Base-by-base conservation (phyloP, 2,797 vertebrate species). In the Setipinna tenuifilis region DNA sequence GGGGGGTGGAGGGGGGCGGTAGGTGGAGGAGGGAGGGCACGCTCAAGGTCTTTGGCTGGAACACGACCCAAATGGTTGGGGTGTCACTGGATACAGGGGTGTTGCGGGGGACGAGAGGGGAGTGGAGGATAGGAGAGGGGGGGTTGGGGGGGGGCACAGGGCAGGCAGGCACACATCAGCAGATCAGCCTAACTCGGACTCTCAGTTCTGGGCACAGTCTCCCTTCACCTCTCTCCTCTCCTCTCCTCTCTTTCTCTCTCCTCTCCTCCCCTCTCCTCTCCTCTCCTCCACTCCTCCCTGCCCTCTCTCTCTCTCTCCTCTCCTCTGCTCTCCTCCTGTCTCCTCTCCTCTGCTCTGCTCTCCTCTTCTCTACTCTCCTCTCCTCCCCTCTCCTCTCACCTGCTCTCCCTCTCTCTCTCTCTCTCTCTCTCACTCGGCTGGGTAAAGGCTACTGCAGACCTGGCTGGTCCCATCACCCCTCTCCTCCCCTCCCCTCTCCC, bases 1-100 rank as follows among this genome's bases (percentile, higher is more conserved):
- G 46, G 46, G n/a, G n/a, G n/a, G n/a, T n/a, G n/a, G n/a, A n/a
- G n/a, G n/a, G n/a, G n/a, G n/a, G n/a, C n/a, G n/a, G n/a, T n/a
- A n/a, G 46, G 46, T 48, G 46, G 46, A 10, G 46, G 46, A 48
- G n/a, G 68, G 28, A 75, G 68, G 68, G 68, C 68, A 5, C 31
- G 68, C 68, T 75, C 68, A 75, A 75, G 68, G 68, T 35, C 68
- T 75, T 75, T 17, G 14, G 31, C 68, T 75, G 68, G 68, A 28
- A 75, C 31, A 19, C 31, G 16, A 75, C 68, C 68, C 68, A 75
- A 75, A 41, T 28, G 16, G 68, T 35, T 7, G 68, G 68, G 68
- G 68, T 75, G 68, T 28, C 68, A 75, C 68, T 16, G 68, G 68
- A 75, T 75, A 41, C 68, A 19, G 25, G 68, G 68, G 16, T 35